Evolutionary conservation across 1,140 invertebrate genomes (phyloP), one percentile per base, ranked within the genome.

Genomic region (Chrysopa pallens): DNA sequence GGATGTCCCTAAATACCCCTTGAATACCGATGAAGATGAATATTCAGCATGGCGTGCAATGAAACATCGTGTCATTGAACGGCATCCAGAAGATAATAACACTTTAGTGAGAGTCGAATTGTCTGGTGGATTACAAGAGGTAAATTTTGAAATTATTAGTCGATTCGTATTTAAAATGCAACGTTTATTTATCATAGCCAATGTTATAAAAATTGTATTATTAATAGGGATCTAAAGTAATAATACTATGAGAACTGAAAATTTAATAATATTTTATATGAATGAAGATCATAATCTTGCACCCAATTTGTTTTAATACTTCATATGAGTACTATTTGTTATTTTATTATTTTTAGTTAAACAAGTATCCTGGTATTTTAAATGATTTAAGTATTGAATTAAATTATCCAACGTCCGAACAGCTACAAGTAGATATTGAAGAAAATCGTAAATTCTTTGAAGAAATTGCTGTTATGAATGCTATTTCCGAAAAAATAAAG

Each of bases 371-470:
- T 48, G 55, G 47, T 55, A 58, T 66, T 5, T 73, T 75, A 53
- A 64, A 70, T 42, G 60, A 66, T 28, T 54, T 72, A 42, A 53
- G 55, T 39, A 57, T 62, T 33, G 67, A 68, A 52, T 57, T 60
- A 36, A 47, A 50, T 44, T 47, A 67, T 57, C 38, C 52, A 46
- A 51, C 57, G 41, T 56, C 67, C 50, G 59, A 68, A 52, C 56
- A 72, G 59, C 52, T 76, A 46, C 72, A 79, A 58, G 59, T 65
- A 29, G 50, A 57, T 35, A 49, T 68, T 23, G 70, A 78, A 28
- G 74, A 74, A 46, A 76, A 81, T 52, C 66, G 69, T 17, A 67
- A 70, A 47, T 80, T 79, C 52, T 55, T 81, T 1, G 64, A 72
- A 50, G 74, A 80, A 58, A 57, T 81, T 13, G 69, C 71, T 48